A percentile compares a stretch with the other conserved stretches of the same genome.
Conservation (phyloP, 1,140 invertebrate species). For the Caligus rogercresseyi region DNA sequence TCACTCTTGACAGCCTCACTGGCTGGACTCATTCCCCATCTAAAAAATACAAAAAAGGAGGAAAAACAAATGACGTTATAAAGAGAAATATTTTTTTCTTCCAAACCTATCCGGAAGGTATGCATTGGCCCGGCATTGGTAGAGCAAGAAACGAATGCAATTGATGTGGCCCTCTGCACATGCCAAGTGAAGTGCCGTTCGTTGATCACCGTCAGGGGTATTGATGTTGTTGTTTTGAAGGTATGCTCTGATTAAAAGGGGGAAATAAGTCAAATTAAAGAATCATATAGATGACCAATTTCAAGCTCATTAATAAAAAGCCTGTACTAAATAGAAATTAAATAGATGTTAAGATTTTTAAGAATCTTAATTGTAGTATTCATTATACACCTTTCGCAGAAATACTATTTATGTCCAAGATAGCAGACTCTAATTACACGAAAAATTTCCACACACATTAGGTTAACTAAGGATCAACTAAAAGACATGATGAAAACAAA, state of each 20-base stretch:
- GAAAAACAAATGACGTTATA: not conserved
- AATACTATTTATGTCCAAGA: not conserved
- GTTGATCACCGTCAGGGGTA: conserved; percentile 71
- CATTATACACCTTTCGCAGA: not conserved
- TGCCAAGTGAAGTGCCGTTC: conserved; percentile 76
- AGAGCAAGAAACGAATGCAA: conserved; percentile 50
- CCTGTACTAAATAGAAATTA: not conserved
- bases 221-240: conserved; percentile 43
- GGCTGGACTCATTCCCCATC: not conserved
- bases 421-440: not conserved
- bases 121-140: not conserved
- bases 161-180: conserved; percentile 74
- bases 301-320: not conserved
- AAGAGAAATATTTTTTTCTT: not conserved
- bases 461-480: too few relatives aligned
- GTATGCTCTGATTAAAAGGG: conserved; percentile 1
- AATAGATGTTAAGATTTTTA: not conserved
- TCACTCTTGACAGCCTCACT: not conserved
- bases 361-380: not conserved
- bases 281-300: not conserved
- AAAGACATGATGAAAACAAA: too few relatives aligned
- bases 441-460: too few relatives aligned
- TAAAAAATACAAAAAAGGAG: not conserved
- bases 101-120: not conserved
- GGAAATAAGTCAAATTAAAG: not conserved